phyloP scores from a whole-genome alignment of 1,140 invertebrate genomes.

The Helicoverpa armigera region DNA sequence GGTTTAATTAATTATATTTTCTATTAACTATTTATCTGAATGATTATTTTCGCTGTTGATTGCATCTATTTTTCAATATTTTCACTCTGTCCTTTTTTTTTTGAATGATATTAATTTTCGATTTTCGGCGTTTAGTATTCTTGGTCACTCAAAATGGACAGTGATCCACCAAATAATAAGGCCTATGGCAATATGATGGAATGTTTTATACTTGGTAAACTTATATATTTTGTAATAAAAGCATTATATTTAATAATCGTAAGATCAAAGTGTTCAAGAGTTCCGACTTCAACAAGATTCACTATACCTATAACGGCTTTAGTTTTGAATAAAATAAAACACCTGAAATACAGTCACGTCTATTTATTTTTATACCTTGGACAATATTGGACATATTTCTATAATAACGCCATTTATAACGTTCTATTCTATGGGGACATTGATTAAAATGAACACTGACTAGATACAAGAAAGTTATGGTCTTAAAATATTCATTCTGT shows the following conservation, averaged over 20 bases:
- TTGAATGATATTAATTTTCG: no score
- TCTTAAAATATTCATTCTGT: no score
- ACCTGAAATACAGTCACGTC: constrained; percentile 16
- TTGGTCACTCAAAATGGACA: neutral
- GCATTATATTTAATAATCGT: constrained; percentile 33
- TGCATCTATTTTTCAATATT: no score
- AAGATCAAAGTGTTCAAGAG: constrained; percentile 48
- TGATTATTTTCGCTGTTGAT: no score
- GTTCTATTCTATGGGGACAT: no score
- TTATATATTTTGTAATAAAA: constrained; percentile 46
- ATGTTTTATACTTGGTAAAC: constrained; percentile 45
- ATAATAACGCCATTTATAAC: no score
- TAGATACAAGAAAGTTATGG: no score
- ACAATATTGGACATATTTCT: neutral
- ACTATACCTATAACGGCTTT: constrained; percentile 49
- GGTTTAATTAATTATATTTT: no score
- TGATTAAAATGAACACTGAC: no score
- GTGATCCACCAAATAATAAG: neutral
- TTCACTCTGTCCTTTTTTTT: neutral
- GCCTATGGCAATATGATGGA: constrained; percentile 17
- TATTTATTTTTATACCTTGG: constrained; percentile 39
- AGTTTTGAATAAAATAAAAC: constrained; percentile 52
- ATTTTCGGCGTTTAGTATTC: neutral
- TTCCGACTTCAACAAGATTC: constrained; percentile 43
- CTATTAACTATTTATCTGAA: no score